Base-by-base conservation (phyloP, 2,888 invertebrate species). In the Pseudolycoriella hygida region DNA sequence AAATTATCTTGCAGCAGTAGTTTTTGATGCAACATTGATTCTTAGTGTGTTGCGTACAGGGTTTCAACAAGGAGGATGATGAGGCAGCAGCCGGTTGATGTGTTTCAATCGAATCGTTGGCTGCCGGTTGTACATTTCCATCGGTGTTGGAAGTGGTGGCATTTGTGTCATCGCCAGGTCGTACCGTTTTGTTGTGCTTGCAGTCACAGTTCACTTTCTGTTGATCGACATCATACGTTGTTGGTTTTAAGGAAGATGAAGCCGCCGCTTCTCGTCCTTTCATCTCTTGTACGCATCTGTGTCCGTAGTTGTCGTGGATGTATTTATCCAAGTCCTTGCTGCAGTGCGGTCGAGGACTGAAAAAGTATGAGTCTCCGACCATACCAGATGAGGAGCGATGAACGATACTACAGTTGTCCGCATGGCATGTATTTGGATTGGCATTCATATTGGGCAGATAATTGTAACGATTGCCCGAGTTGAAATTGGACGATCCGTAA, bases 1-100 rank as follows among this genome's bases (percentile, higher is more conserved):
- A n/a, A 37, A 41, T 19, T 17, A 45, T 32, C 30, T 47, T 45
- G 25, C 49, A 49, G 32, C 47, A 47, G 19, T 44, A 47, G 17
- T 46, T 49, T 47, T 47, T 49, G 31, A 42, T 45, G 32, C 49
- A 49, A 25, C 47, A 49, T 37, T 47, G 45, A 40, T 46, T 45
- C 37, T 48, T 48, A 8, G 41, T 43, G 39, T 48, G 46, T 45
- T 45, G 39, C 10, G 44, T 37, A 32, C 46, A 46, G 2, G 45
- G 17, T 43, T 42, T 39, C 30, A 30, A 25, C n/a, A 10, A 40
- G 4, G 18, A 18, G 10, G 11, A 19, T 19, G 18, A n/a, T 32
- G 40, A 11, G 30, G 3, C n/a, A 20, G n/a, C 20, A 3, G 43
- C n/a, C 42, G 42, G 18, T 17, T 20, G 45, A 17, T 38, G 32